Evolutionary conservation across 2,888 invertebrate genomes (phyloP), one percentile per base, ranked within the genome.

Genomic region (Cheilosia vulpina): DNA sequence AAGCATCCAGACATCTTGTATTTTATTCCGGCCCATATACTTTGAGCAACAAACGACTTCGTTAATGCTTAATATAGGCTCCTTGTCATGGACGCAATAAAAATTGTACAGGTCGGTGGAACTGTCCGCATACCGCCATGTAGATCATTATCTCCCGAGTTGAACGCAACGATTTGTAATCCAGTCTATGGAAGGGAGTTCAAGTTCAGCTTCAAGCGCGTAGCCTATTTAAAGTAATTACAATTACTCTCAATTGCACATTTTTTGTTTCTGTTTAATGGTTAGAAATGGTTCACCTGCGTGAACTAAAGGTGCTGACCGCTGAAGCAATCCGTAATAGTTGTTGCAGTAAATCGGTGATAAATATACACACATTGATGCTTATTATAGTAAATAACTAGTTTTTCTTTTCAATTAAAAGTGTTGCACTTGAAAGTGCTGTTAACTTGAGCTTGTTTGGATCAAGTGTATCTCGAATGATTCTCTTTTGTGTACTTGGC

Each of bases 201-300:
- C 19, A 57, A 31, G 58, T 41, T 41, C 2, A 58, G 13, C 15
- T 21, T 38, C 38, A 58, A 34, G 17, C 19, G 13, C 38, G 7
- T 41, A 41, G 24, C 38, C 58, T 21, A 58, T 34, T 58, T 58
- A 15, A 19, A 19, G 41, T 41, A 50, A 50, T 21, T 50, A 21
- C 50, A 50, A 50, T 21, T 21, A 21, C 50, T 11, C 7, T 17
- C 45, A 19, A 3, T 57, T 6, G 13, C 15, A 21, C 4, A 31
- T 2, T 31, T 34, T 17, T 17, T n/a, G 11, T 15, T 21, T 27
- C 15, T 24, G 15, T 17, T 50, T 21, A 50, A 21, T 21, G 7
- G 27, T 31, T 5, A 53, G n/a, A 53, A 27, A 7, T 17, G 9
- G 19, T 47, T 17, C 11, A 47, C 17, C 9, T 9, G 17, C 11